Base-by-base conservation (phyloP, 2,113 vertebrate genomes). In the Gasterosteus nipponicus region DNA sequence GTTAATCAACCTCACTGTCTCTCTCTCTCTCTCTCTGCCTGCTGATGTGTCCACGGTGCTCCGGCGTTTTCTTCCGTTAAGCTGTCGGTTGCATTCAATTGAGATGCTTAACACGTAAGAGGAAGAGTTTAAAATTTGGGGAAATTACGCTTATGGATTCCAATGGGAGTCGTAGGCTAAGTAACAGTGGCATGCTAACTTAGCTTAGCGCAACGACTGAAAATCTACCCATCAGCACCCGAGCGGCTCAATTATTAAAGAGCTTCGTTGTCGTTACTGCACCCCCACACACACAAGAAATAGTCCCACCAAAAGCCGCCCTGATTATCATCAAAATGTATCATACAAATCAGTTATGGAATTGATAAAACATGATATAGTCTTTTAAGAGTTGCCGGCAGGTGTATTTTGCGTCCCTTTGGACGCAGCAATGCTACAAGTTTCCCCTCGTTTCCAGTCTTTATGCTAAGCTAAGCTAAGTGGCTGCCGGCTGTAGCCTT, bases 1-100 rank as follows among this genome's bases (percentile, higher is more conserved):
- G 46, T 77, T 78, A 74, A 67, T 85, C 60, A 54, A 38, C 69
- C 60, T 69, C 42, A n/a, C 77, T 51, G 66, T 82, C 71, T 56
- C 64, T 69, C 29, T 38, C 56, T 65, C 22, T 26, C 22, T 26
- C 22, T 26, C 22, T 26, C 73, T 70, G 75, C 71, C 71, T 73
- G 77, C 69, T 61, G 46, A 74, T 33, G 58, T 77, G 74, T 60
- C 82, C 75, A 69, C 33, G 73, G 62, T 69, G 65, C 58, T 82
- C 77, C 1, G 58, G 81, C 66, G 56, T 53, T 38, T 38, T 58
- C 31, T 31, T 75, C 74, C 49, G 14, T 39, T 82, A 63, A 83
- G 66, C 80, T 70, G 66, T 51, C 49, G 39, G 67, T 81, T 62
- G 61, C 51, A 39, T 29, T 74, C 58, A 60, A 77, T 19, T 69